A percentile compares a stretch with the other conserved stretches of the same genome.
Conservation (phyloP, 2,888 invertebrate genomes). For the Enoplolaimus lenunculus region DNA sequence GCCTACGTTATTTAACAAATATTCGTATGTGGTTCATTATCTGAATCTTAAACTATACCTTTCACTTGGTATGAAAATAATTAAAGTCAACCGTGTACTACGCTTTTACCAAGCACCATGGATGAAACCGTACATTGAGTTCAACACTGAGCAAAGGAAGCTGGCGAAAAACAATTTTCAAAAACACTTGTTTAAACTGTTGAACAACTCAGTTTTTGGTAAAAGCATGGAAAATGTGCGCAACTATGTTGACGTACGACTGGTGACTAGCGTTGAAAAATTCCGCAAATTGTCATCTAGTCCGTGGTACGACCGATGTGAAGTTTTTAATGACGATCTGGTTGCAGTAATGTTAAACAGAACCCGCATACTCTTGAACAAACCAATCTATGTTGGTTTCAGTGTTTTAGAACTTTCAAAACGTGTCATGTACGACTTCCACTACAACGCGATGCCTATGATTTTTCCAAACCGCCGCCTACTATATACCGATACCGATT, state of each 20-base stretch:
- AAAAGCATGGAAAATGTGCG: too few relatives aligned
- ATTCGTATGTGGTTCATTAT: slow-evolving; percentile 31
- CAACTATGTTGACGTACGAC: background rate
- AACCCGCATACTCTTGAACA: background rate
- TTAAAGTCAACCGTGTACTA: slow-evolving; percentile 31
- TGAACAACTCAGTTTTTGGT: background rate
- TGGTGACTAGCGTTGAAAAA: background rate
- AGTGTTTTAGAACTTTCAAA: too few relatives aligned
- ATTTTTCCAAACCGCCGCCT: too few relatives aligned
- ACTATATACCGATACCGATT: background rate
- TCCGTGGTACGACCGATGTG: background rate
- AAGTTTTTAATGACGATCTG: background rate
- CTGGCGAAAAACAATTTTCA: slow-evolving; percentile 16
- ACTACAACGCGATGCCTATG: too few relatives aligned
- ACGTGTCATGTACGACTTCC: slow-evolving; percentile 26
- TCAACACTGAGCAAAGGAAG: too few relatives aligned
- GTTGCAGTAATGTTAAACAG: background rate
- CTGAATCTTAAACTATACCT: slow-evolving; percentile 24
- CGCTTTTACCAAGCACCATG: slow-evolving; percentile 29
- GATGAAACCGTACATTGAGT: too few relatives aligned
- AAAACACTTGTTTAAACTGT: too few relatives aligned
- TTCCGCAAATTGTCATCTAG: background rate
- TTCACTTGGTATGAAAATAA: slow-evolving; percentile 29
- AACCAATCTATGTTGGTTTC: slow-evolving; percentile 4
- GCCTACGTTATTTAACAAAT: too few relatives aligned